phyloP scores from a whole-genome alignment of 2,888 invertebrate species.

The Pomacea canaliculata region DNA sequence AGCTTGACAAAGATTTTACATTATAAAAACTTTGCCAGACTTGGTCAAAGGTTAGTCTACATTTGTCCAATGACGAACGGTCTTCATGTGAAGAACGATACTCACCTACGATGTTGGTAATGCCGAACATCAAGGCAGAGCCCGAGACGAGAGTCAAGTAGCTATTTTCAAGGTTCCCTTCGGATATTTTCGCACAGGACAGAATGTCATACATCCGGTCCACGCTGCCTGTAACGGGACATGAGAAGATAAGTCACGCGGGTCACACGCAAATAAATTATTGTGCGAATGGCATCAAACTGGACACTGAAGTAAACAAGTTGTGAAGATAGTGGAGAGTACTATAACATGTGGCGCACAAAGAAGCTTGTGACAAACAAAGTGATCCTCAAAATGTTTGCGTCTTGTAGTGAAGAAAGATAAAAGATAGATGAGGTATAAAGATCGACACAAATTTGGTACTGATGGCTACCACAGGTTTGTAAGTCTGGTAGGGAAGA shows the following conservation, averaged over 20 bases:
- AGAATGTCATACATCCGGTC: conserved; percentile 57
- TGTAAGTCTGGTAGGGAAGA: too few relatives aligned
- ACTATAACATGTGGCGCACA: not conserved
- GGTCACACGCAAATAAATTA: too few relatives aligned
- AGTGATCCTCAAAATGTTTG: too few relatives aligned
- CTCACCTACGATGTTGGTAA: conserved; percentile 69
- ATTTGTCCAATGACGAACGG: too few relatives aligned
- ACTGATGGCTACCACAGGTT: too few relatives aligned
- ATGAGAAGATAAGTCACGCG: not conserved
- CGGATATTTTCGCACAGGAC: conserved; percentile 59
- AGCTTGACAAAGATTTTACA: too few relatives aligned
- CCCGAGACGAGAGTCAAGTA: conserved; percentile 66
- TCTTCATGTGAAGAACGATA: not conserved
- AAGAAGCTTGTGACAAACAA: too few relatives aligned
- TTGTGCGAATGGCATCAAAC: not conserved
- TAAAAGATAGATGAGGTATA: too few relatives aligned
- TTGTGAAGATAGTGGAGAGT: not conserved
- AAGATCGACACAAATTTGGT: too few relatives aligned
- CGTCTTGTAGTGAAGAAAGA: too few relatives aligned
- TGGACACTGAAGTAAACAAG: not conserved
- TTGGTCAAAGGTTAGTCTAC: too few relatives aligned
- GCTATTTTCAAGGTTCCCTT: conserved; percentile 60
- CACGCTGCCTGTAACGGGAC: conserved; percentile 49
- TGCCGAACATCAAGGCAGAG: conserved; percentile 67
- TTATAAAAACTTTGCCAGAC: too few relatives aligned